These are phyloP conservation scores for Cavia porcellus DNA, from an alignment of 2,113 vertebrate genomes.

Conservation along the genomic window DNA sequence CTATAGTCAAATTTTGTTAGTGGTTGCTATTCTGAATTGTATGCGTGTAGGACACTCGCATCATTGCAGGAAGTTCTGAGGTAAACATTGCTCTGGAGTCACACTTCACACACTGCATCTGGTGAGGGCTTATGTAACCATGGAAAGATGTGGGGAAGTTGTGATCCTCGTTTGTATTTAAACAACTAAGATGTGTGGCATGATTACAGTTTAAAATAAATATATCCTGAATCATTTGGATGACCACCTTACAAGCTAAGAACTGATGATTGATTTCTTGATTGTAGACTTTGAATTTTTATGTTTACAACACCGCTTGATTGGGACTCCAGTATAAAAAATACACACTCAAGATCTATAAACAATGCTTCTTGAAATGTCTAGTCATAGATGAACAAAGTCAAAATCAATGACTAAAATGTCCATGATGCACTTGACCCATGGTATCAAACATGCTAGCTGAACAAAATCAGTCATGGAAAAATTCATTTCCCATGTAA, in stretches of 20 bases:
- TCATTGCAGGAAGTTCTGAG: background rate
- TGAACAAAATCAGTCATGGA: background rate
- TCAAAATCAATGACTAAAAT: background rate
- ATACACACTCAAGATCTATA: background rate
- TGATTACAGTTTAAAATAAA: background rate
- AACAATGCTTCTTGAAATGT: background rate
- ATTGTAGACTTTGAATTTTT: slow-evolving; percentile 43
- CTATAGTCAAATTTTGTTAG: background rate
- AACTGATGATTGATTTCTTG: background rate
- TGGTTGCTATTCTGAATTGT: no score
- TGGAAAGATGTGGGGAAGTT: background rate
- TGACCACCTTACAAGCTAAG: background rate
- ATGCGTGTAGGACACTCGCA: background rate
- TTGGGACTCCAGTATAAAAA: background rate
- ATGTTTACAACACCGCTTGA: background rate
- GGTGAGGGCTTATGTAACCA: background rate
- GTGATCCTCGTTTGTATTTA: slow-evolving; percentile 8
- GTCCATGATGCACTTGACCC: background rate
- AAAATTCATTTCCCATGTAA: background rate
- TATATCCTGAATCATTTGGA: background rate
- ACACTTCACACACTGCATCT: background rate
- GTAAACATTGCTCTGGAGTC: background rate
- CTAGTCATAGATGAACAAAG: background rate
- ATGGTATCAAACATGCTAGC: background rate
- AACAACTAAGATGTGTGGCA: background rate